Percentiles rank a stretch among this genome's conserved stretches.
These are phyloP conservation scores for Machimus rusticus DNA, from an alignment of 2,888 invertebrate species.

Conservation along the genomic window DNA sequence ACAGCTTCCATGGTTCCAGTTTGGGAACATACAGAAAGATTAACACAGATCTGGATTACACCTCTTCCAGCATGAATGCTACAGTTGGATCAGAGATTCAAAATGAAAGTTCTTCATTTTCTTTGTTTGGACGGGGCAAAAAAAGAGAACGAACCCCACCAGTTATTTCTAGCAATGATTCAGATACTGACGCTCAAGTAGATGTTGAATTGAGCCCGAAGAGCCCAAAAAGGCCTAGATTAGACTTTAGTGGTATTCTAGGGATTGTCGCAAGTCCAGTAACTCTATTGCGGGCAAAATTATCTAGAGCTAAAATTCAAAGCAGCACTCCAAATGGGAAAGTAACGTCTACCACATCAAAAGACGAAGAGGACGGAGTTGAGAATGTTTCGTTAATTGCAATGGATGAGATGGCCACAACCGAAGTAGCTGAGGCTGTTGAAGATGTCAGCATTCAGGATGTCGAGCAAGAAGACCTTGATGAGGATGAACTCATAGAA, in stretches of 20 bases:
- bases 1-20: constrained; percentile 54
- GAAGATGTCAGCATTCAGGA: not conserved
- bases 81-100: constrained; percentile 60
- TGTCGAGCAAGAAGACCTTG: not conserved
- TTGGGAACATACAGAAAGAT: constrained; percentile 56
- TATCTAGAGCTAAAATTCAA: constrained; percentile 56
- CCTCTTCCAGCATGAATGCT: constrained; percentile 59
- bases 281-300: constrained; percentile 56
- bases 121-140: constrained; percentile 58
- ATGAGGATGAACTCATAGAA: not conserved
- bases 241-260: constrained; percentile 56
- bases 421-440: not conserved
- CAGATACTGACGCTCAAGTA: not conserved
- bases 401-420: not conserved
- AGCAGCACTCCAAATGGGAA: constrained; percentile 52
- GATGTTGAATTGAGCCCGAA: constrained; percentile 52
- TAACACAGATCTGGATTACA: constrained; percentile 58
- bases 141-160: constrained; percentile 59
- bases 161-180: constrained; percentile 35
- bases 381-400: constrained; percentile 11
- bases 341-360: constrained; percentile 42
- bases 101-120: constrained; percentile 57
- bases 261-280: constrained; percentile 58
- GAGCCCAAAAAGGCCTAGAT: constrained; percentile 58
- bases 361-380: constrained; percentile 20